Evolutionary conservation across 1,140 invertebrate species (phyloP), one percentile per base, ranked within the genome.

Genomic region (Papilio polytes): DNA sequence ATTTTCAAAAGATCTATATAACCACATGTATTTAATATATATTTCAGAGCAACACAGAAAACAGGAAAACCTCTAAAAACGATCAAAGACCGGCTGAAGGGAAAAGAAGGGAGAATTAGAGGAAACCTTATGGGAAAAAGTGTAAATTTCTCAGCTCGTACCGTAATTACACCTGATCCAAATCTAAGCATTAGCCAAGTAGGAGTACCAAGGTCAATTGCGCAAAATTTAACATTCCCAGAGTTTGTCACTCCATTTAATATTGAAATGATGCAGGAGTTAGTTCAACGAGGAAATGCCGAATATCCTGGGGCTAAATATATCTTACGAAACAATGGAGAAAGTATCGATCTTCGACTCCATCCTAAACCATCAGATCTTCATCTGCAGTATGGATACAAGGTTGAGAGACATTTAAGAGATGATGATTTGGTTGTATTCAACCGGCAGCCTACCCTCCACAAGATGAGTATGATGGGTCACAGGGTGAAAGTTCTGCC

Each of bases 391-490:
- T 99, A 98, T 95, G 99, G 99, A 20, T 99, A 99, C 90, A 98
- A 98, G 95, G 98, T 99, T 1, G 99, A 99, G 92, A 94, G 99
- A 41, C 99, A 99, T 95, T 98, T 99, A 90, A 96, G 98, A 95
- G 99, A 99, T 91, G 98, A 98, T 82, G 99, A 99, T 95, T 96
- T 99, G 99, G 0, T 99, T 99, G 99, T 99, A 84, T 99, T 99
- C 96, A 99, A 99, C 95, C 97, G 99, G 82, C 99, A 99, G 89
- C 99, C 99, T 0, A 99, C 99, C 2, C 96, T 99, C 0, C 99
- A 99, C 94, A 99, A 99, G 96, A 99, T 99, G 99, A 98, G 98
- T 97, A 99, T 99, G 99, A 99, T 99, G 99, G 99, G 99, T 85
- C 99, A 99, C 95, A 97, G 98, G 90, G 99, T 99, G 0, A 99